phyloP scores from a whole-genome alignment of 2,797 vertebrate species.

The Gallirallus australis region DNA sequence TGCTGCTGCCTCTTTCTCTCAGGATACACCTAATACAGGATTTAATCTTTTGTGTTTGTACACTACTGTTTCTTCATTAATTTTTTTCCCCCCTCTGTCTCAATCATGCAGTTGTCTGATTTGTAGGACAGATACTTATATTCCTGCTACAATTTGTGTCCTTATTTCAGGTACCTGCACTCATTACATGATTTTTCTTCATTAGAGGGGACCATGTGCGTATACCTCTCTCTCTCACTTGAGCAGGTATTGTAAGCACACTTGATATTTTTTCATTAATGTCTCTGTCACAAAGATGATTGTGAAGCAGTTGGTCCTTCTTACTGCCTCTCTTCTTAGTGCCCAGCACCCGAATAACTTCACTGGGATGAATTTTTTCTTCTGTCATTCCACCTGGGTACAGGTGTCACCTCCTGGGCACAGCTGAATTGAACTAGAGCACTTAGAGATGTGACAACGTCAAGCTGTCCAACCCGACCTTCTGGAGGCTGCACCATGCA shows the following conservation, averaged over 20 bases:
- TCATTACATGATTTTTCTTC: neutral
- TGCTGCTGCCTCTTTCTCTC: neutral
- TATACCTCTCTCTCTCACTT: neutral
- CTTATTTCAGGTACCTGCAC: neutral
- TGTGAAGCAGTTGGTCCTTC: neutral
- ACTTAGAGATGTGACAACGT: neutral
- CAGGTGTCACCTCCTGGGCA: neutral
- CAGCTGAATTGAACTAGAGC: neutral
- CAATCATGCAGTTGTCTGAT: neutral
- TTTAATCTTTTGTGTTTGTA: neutral
- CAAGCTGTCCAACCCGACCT: neutral
- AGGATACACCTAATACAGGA: rapidly evolving
- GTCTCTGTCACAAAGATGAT: neutral
- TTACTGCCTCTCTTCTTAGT: neutral
- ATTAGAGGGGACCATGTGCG: neutral
- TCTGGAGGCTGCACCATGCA: neutral
- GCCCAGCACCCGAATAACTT: neutral
- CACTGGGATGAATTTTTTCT: neutral
- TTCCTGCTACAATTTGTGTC: neutral
- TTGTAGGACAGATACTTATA: neutral
- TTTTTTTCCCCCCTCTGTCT: rapidly evolving
- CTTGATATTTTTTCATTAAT: neutral
- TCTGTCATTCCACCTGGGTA: neutral
- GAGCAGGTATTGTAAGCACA: neutral
- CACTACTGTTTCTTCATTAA: neutral